Conservation (phyloP, 2,113 vertebrate species). For the Petromus typicus region DNA sequence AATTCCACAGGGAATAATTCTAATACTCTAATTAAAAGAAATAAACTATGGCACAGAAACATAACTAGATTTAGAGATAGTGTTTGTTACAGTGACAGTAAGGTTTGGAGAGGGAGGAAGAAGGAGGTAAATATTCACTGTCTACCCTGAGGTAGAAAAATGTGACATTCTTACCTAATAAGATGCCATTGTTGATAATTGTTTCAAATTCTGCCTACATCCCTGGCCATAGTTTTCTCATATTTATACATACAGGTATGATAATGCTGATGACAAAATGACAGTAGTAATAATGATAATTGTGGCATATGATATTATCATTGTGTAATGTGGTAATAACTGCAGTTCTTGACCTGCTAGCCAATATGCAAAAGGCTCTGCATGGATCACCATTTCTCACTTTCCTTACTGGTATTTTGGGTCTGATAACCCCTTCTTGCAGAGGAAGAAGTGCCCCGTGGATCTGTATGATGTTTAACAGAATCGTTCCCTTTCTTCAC, state of each 20-base stretch:
- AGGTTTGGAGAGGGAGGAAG: background rate
- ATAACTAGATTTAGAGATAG: background rate
- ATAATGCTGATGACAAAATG: background rate
- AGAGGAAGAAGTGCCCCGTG: background rate
- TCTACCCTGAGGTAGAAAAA: background rate
- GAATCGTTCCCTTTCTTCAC: background rate
- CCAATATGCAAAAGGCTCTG: background rate
- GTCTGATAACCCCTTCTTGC: background rate
- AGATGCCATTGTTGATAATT: background rate
- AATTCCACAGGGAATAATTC: conserved; percentile 57
- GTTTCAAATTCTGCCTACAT: background rate
- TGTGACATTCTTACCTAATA: background rate
- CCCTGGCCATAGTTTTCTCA: fast-evolving
- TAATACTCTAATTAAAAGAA: conserved; percentile 74
- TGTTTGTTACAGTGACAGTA: background rate
- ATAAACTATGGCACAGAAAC: conserved; percentile 24
- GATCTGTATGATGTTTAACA: background rate
- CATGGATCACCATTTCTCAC: background rate
- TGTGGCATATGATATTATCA: background rate
- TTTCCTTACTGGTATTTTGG: background rate
- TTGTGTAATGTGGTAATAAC: background rate
- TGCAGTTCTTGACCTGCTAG: background rate
- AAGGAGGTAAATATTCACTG: background rate
- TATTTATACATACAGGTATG: background rate
- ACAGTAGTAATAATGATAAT: background rate